Evolutionary conservation across 2,888 invertebrate species (phyloP), one percentile per base, ranked within the genome.

Genomic region (Kryphioiulus occultus): DNA sequence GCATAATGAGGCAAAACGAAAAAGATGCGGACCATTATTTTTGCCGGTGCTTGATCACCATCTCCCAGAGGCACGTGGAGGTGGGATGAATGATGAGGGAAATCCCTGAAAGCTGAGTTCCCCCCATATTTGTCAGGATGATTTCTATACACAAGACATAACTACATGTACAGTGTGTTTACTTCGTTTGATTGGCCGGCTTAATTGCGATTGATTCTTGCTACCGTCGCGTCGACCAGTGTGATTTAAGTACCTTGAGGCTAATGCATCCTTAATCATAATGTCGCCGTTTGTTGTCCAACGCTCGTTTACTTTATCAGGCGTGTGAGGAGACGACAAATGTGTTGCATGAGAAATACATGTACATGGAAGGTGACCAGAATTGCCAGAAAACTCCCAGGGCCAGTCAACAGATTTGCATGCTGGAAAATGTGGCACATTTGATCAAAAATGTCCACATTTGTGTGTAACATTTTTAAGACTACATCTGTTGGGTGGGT

Each of bases 21-120:
- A 78, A 78, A 78, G 78, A 78, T 78, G 78, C 78, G 78, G 30
- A 78, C 26, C 30, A 78, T 78, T 78, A 78, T 78, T 78, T 78
- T 78, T 59, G 4, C 1, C 59, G 59, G 22, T n/a, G 59, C 19
- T 59, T 22, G 59, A 22, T 22, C 59, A 59, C 59, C 22, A 5
- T 59, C 22, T 59, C 59, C 59, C 59, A 22, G 22, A 7, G 22
- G 59, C 59, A 22, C 22, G 22, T 9, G 22, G 22, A 22, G 59
- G n/a, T 2, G 22, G 59, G 22, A 19, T n/a, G 1, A 22, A 22
- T 17, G 59, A 22, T 59, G 22, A 22, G 10, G 59, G 22, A 10
- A 22, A 22, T 1, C 68, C 26, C 68, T 44, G 44, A 15, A 44
- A 12, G 39, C 15, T 44, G 44, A 44, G 12, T 44, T 44, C 9